Evolutionary conservation across 1,140 invertebrate genomes (phyloP).

Genomic region (Anagrus nilaparvatae): DNA sequence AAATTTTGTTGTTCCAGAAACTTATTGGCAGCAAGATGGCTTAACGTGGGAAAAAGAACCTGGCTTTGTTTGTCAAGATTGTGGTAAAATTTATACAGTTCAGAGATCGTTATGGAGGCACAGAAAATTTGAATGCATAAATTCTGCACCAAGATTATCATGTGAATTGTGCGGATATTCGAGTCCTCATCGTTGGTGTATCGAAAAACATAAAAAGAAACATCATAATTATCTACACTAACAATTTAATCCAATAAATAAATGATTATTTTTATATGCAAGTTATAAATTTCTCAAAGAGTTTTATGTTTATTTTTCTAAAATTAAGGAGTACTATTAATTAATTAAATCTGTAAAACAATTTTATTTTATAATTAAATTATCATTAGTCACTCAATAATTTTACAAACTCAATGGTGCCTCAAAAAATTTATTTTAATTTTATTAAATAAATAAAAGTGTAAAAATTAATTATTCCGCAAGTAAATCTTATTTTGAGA

Average conservation of each 20-base stretch:
- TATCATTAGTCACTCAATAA: not conserved
- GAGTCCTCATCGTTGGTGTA: constrained; percentile 36
- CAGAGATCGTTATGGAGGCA: constrained; percentile 22
- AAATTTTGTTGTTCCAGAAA: no score
- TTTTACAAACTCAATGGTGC: no score
- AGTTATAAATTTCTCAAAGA: no score
- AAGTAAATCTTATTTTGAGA: no score
- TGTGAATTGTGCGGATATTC: constrained; percentile 41
- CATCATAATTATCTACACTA: no score
- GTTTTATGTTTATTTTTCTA: not conserved
- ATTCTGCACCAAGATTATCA: constrained; percentile 30
- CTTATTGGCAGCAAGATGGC: no score
- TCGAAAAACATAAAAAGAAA: constrained; percentile 32
- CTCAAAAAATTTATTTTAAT: no score
- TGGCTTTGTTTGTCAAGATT: constrained; percentile 17
- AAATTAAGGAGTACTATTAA: not conserved
- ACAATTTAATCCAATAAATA: no score
- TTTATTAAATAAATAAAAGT: no score
- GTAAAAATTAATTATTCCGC: no score
- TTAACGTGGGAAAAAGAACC: no score
- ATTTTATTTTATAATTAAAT: not conserved
- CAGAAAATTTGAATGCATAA: constrained; percentile 40
- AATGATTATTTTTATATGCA: no score
- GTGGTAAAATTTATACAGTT: constrained; percentile 21
- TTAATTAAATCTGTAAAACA: not conserved